phyloP scores from a whole-genome alignment of 2,113 vertebrate genomes.

The Hippocampus guttulatus region DNA sequence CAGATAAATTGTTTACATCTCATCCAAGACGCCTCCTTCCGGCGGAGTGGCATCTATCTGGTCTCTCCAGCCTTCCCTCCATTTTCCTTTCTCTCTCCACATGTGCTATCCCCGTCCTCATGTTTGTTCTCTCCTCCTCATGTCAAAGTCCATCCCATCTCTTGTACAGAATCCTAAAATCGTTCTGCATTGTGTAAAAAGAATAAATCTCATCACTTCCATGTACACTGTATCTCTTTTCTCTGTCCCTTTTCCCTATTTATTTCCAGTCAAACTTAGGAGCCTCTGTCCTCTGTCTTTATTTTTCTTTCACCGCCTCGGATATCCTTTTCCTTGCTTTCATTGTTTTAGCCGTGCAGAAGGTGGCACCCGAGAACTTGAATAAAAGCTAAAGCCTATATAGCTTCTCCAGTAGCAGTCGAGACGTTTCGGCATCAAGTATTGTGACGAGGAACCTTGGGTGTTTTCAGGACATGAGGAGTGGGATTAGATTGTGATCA shows the following conservation, averaged over 20 bases:
- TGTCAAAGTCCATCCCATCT: constrained; percentile 66
- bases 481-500: constrained; percentile 32
- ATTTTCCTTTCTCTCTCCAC: constrained; percentile 65
- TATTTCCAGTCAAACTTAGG: constrained; percentile 54
- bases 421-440: constrained; percentile 39
- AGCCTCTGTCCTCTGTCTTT: constrained; percentile 43
- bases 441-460: constrained; percentile 23
- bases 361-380: constrained; percentile 19
- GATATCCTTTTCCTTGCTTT: constrained; percentile 21
- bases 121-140: constrained; percentile 64
- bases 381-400: constrained; percentile 34
- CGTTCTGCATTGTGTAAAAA: constrained; percentile 81
- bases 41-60: constrained; percentile 78
- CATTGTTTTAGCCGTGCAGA: constrained; percentile 9
- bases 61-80: constrained; percentile 78
- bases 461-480: constrained; percentile 22
- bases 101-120: constrained; percentile 58
- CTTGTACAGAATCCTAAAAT: constrained; percentile 86
- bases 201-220: constrained; percentile 83
- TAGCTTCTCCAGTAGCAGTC: constrained; percentile 18
- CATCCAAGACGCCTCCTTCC: constrained; percentile 82
- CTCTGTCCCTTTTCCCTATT: constrained; percentile 56
- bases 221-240: constrained; percentile 68
- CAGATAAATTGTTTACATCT: constrained; percentile 97
- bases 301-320: constrained; percentile 28